Evolutionary conservation across 2,113 vertebrate genomes (phyloP), one percentile per base, ranked within the genome.

Genomic region (Indicator indicator): DNA sequence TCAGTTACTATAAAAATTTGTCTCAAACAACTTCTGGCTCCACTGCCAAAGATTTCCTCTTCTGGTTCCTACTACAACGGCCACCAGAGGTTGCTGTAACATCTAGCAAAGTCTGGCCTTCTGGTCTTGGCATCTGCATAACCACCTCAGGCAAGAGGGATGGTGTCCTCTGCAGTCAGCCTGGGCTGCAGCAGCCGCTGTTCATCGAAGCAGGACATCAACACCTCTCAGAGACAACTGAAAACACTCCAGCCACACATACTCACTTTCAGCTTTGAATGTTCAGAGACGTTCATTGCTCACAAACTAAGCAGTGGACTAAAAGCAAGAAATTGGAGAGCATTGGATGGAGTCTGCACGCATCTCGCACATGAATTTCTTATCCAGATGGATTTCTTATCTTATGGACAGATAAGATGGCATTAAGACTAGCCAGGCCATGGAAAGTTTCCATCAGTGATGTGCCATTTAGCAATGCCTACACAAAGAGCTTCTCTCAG

Each of bases 71-170:
- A 44, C 42, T 27, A 67, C 83, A 42, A 10, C 2, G 30, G 86
- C 97, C 97, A 97, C 95, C 96, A 98, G 97, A 95, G 97, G 97
- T 83, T 97, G 97, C 79, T 93, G 92, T 77, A 89, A 50, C 90
- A 94, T 91, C 93, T 95, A 59, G 64, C 26, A 60, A 89, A 72
- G 73, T 26, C 79, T 70, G 55, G 4, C 36, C 74, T 56, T 21
- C 28, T 15, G 27, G 21, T 42, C 58, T 76, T 52, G 88, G 18
- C 5, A 55, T 5, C 67, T n/a, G 77, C 80, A 59, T 27, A 12
- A 3, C n/a, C 75, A 11, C 30, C 1, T 4, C 63, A 70, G 64
- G 24, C 36, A 50, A 33, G 38, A 38, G n/a, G 50, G 33, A 30
- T 1, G 1, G 5, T 27, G 73, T 52, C 54, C 65, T 56, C 88